Percentiles rank a stretch among this genome's conserved stretches.
These are phyloP conservation scores for Megalops cyprinoides DNA, from an alignment of 2,797 vertebrate species.

Conservation along the genomic window DNA sequence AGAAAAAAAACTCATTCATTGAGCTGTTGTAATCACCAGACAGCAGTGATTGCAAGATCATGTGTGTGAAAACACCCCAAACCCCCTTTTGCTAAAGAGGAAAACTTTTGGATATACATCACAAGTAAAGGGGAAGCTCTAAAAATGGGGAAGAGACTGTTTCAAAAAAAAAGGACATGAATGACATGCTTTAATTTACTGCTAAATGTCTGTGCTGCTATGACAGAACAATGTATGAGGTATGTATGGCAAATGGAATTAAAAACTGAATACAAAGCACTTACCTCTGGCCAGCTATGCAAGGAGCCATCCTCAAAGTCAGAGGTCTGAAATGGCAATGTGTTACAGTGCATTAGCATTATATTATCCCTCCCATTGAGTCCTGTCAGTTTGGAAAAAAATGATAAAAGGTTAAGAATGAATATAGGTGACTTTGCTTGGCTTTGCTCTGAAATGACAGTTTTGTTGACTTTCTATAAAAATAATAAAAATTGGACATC, in stretches of 20 bases:
- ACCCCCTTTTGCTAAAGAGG: background rate
- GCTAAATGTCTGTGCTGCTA: background rate
- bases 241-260: background rate
- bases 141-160: background rate
- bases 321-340: slow-evolving; percentile 74
- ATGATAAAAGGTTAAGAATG: slow-evolving; percentile 4
- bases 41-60: background rate
- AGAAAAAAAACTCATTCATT: slow-evolving; percentile 12
- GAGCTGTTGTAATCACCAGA: background rate
- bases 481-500: background rate
- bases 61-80: background rate
- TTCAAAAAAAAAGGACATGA: background rate
- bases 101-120: background rate
- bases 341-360: too few relatives aligned
- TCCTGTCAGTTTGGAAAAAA: too few relatives aligned
- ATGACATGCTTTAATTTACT: background rate
- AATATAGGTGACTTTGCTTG: background rate
- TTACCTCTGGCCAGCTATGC: slow-evolving; percentile 76
- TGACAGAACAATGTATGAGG: background rate
- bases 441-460: background rate
- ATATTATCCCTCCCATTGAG: too few relatives aligned
- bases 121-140: background rate
- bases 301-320: slow-evolving; percentile 74
- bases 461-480: background rate
- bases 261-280: slow-evolving; percentile 32